These are phyloP conservation scores for Paragorgia papillata DNA, from an alignment of 92 coral and sea anemone genomes.

Conservation along the genomic window DNA sequence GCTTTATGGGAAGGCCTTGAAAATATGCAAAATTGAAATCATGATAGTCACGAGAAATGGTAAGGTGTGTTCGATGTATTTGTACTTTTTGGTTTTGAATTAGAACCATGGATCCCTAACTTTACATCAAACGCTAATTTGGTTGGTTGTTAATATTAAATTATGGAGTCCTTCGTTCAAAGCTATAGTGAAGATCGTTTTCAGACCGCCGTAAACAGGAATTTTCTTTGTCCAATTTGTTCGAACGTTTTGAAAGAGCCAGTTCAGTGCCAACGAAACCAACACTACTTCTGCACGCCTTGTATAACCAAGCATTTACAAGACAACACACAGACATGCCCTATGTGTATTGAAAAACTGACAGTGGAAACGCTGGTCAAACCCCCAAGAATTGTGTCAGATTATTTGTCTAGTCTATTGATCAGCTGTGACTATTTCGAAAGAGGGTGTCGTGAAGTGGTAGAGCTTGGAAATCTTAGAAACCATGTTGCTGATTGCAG, in stretches of 20 bases:
- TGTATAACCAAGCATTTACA: conserved; percentile 9
- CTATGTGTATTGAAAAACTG: conserved; percentile 3
- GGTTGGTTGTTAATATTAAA: no score
- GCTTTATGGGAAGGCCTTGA: no score
- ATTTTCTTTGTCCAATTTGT: conserved; percentile 15
- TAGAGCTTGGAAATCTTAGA: neutral
- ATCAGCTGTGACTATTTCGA: neutral
- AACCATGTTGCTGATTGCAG: neutral
- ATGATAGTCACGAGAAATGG: no score
- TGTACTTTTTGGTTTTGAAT: no score
- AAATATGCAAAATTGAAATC: no score
- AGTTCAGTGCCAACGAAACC: conserved; percentile 9
- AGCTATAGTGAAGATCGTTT: conserved; percentile 3
- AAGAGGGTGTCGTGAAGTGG: conserved; percentile 2
- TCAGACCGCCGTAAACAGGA: neutral
- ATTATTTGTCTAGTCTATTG: neutral
- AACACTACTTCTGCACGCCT: conserved; percentile 2
- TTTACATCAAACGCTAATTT: no score
- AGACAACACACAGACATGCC: neutral
- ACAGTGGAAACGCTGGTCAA: neutral
- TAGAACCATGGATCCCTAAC: no score
- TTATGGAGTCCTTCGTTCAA: no score
- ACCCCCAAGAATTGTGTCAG: conserved; percentile 9
- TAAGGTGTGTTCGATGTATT: no score
- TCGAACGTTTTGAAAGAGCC: conserved; percentile 7